These are phyloP conservation scores for Alfaro cultratus DNA, from an alignment of 2,797 vertebrate species.

Conservation along the genomic window DNA sequence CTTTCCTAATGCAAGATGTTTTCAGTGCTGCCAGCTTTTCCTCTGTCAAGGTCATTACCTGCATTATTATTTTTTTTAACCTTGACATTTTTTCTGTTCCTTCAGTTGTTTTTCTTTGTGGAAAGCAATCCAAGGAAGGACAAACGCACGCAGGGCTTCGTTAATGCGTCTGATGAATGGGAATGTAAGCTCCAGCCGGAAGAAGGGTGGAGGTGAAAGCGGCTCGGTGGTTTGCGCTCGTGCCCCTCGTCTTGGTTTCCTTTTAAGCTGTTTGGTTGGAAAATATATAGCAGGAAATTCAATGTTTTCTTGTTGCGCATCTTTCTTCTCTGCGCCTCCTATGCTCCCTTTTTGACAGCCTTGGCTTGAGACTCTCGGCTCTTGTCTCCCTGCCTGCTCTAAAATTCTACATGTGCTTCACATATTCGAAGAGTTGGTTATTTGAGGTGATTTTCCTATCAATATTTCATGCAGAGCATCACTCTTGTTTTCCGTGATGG, in stretches of 20 bases:
- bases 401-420: slow-evolving; percentile 64
- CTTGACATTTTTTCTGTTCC: slow-evolving; percentile 31
- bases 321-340: slow-evolving; percentile 39
- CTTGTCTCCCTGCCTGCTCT: slow-evolving; percentile 51
- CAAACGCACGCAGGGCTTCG: slow-evolving; percentile 37
- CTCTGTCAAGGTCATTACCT: slow-evolving; percentile 38
- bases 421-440: slow-evolving; percentile 55
- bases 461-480: slow-evolving; percentile 50
- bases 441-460: slow-evolving; percentile 57
- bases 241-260: slow-evolving; percentile 29
- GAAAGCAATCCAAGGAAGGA: slow-evolving; percentile 45
- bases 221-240: slow-evolving; percentile 22
- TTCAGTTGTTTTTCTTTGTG: slow-evolving; percentile 34
- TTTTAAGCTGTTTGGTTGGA: slow-evolving; percentile 50
- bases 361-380: slow-evolving; percentile 58
- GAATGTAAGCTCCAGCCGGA: slow-evolving; percentile 32
- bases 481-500: slow-evolving; percentile 32
- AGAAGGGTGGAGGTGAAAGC: slow-evolving; percentile 51
- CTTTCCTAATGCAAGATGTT: slow-evolving; percentile 48
- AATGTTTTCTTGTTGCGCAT: slow-evolving; percentile 49
- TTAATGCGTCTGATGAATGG: slow-evolving; percentile 45
- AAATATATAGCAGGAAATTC: slow-evolving; percentile 40
- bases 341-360: slow-evolving; percentile 62
- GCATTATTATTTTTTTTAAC: slow-evolving; percentile 39
- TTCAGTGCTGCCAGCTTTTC: slow-evolving; percentile 21